Base-by-base conservation (phyloP, 1,140 invertebrate species). In the Zaprionus tsacasi region DNA sequence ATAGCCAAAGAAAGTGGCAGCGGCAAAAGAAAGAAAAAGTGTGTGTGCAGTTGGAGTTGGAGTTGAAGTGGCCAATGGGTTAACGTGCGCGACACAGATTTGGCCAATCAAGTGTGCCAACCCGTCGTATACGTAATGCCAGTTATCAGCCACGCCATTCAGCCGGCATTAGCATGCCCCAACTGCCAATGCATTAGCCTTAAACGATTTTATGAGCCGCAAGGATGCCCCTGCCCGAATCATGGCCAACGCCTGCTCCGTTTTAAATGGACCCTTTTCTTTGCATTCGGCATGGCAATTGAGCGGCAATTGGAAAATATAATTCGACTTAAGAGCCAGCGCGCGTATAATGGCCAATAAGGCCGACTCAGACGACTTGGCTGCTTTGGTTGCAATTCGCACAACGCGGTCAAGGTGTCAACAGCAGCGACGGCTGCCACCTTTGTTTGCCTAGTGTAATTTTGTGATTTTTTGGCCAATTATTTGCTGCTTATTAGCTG, bases 391-490 rank as follows among this genome's bases (percentile, higher is more conserved):
- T 79, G 68, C 65, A 79, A 79, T 72, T 79, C 74, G 21, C 21
- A 21, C 82, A 86, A 86, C 76, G 80, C 83, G 83, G 83, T 88
- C 83, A 88, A 88, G 83, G 83, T 88, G 85, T 81, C 85, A 88
- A 73, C 40, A 43, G 17, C 30, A 10, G 27, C 17, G n/a, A 45
- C 33, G 21, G 48, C 17, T 43, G 43, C 17, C 35, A 54, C 25
- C 54, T 38, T 57, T 59, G 55, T 67, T 66, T 68, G 48, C 64
- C 72, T 64, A 65, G 58, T 79, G 72, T 76, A 76, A 67, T 79
- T 69, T 69, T 75, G 33, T 30, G 27, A 30, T 60, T 82, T 59
- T 43, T 61, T 57, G 71, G 69, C 66, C 67, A 69, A 82, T 74
- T 80, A 70, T 78, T 69, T 60, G 69, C 52, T 67, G 71, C 67